Evolutionary conservation across 1,140 invertebrate species (phyloP), one percentile per base, ranked within the genome.

Genomic region (Eciton burchellii): DNA sequence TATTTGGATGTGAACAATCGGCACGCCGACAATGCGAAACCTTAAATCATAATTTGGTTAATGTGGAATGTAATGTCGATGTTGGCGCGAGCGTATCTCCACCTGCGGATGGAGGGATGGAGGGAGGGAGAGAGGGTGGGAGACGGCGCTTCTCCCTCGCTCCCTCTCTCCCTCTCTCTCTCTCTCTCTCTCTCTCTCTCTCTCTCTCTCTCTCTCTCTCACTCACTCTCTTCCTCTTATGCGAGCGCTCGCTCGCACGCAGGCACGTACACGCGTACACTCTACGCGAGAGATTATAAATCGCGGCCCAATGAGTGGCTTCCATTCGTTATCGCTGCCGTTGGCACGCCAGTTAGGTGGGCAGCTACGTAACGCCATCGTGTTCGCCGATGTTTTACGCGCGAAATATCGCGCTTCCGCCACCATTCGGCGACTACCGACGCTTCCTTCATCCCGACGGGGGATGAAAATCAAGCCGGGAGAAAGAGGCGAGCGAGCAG

Each of bases 1-100:
- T 91, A 90, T 93, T 92, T 91, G 89, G 90, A 92, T 91, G 88
- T 89, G 92, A 93, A 94, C 92, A 93, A 93, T 94, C 90, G 91
- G 90, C 88, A 87, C 85, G 89, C 88, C 90, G 89, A 92, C 92
- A 93, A 93, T 93, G 89, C 90, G 79, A 82, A 90, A 89, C 91
- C 91, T 93, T 93, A 94, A 93, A 93, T 93, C 92, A 94, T 93
- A 92, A 93, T 93, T 93, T 93, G 91, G 92, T 93, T 94, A 93
- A 93, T 93, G 92, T 91, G 93, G 92, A 93, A 94, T 93, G 93
- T 92, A 92, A 93, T 92, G 91, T 93, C 92, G 92, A 92, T 91
- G 91, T 89, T 91, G 89, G 87, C 87, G 89, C 89, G 90, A 89
- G 89, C 90, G 86, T 87, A 84, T 88, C 85, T 84, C 88, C 73